Percentiles rank a stretch among this genome's conserved stretches.
Evolutionary conservation across 2,797 vertebrate species (phyloP).

Genomic region (Coendou prehensilis): DNA sequence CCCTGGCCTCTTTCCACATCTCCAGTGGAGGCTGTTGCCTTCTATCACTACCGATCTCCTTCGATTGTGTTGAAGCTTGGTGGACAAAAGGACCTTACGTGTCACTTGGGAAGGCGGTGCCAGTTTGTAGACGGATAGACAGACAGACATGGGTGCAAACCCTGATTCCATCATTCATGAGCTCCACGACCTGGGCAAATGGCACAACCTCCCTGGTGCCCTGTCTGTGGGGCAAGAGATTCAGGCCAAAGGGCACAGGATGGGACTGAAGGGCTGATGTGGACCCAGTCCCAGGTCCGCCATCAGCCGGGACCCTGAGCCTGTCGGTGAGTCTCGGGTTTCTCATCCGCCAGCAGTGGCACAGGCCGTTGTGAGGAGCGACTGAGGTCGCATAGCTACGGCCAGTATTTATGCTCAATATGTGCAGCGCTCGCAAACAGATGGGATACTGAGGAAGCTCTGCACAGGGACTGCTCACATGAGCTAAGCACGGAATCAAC

Average conservation of each 20-base stretch:
- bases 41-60: not conserved
- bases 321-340: not conserved
- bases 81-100: not conserved
- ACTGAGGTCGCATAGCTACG: not conserved
- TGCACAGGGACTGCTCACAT: not conserved
- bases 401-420: not conserved
- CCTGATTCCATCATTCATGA: not conserved
- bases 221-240: not conserved
- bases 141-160: not conserved
- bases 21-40: not conserved
- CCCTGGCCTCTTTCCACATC: not conserved
- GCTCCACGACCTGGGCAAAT: not conserved
- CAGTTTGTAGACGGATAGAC: not conserved
- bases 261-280: rapidly evolving
- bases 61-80: not conserved
- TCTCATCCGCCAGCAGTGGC: not conserved
- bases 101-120: not conserved
- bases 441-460: not conserved
- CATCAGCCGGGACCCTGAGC: not conserved
- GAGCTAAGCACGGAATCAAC: not conserved
- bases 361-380: not conserved
- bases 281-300: not conserved
- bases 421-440: not conserved
- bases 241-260: not conserved
- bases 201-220: not conserved